Percentiles rank a stretch among this genome's conserved stretches.
Evolutionary conservation across 53 echinoderm and acorn worm species (phyloP).

Genomic region (Henricia sp.): DNA sequence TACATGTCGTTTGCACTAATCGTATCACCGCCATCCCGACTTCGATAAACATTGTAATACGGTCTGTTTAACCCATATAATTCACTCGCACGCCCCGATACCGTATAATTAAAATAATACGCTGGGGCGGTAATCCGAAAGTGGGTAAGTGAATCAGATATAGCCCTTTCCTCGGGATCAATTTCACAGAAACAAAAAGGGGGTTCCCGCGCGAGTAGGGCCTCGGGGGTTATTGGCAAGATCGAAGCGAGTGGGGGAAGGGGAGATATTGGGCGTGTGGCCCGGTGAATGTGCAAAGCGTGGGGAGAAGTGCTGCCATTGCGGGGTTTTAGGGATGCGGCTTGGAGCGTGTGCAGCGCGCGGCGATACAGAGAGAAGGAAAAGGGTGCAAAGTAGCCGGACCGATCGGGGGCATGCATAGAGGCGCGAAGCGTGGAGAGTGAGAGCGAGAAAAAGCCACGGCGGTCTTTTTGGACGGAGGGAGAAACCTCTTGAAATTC

Average conservation of each 20-base stretch:
- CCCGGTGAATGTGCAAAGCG: not conserved
- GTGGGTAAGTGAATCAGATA: slow-evolving; percentile 58
- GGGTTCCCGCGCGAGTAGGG: not conserved
- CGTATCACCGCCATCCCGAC: slow-evolving; percentile 35
- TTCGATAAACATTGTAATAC: slow-evolving; percentile 56
- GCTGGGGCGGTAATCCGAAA: slow-evolving; percentile 55
- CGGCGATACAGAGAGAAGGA: not conserved
- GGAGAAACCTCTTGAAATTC: slow-evolving; percentile 47
- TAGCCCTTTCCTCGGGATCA: too few species aligned
- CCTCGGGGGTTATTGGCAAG: not conserved
- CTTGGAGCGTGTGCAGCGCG: not conserved
- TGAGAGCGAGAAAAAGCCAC: not conserved
- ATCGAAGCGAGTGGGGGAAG: slow-evolving; percentile 8
- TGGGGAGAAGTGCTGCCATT: not conserved
- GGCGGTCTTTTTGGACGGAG: not conserved
- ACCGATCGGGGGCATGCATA: slow-evolving; percentile 7
- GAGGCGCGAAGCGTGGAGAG: not conserved
- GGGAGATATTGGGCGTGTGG: not conserved
- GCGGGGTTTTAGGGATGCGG: not conserved
- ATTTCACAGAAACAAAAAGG: slow-evolving; percentile 29
- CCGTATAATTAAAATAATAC: slow-evolving; percentile 61
- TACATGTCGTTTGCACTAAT: slow-evolving; percentile 59
- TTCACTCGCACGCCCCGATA: slow-evolving; percentile 51
- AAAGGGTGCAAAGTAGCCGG: not conserved
- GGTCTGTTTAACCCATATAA: slow-evolving; percentile 60